Conservation (phyloP, 1,140 invertebrate species). For the Drosophila arawakana region DNA sequence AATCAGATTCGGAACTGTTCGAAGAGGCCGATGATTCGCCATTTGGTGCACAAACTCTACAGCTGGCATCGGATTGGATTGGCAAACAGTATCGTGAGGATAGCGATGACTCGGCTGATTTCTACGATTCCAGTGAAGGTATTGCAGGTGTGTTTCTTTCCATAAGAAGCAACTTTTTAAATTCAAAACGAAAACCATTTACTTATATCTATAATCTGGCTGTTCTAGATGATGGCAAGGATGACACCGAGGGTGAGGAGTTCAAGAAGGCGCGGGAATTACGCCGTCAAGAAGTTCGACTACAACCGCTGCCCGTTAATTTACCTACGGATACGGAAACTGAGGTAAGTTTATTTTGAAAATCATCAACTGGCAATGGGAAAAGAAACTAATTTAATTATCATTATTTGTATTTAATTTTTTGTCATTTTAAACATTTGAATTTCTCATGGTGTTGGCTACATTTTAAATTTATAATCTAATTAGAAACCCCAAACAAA, state of each 20-base stretch:
- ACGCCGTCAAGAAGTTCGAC: constrained; percentile 88
- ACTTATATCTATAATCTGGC: neutral
- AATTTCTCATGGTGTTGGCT: constrained; percentile 72
- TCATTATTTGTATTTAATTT: constrained; percentile 70
- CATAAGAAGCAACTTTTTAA: constrained; percentile 3
- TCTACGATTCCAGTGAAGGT: constrained; percentile 83
- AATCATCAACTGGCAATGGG: constrained; percentile 43
- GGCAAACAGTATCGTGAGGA: constrained; percentile 83
- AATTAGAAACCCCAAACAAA: constrained; percentile 50
- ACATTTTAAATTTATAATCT: constrained; percentile 18
- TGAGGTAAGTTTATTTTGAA: constrained; percentile 86
- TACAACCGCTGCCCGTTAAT: constrained; percentile 87
- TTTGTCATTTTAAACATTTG: constrained; percentile 37
- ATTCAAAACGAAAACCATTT: neutral
- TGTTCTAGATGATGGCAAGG: constrained; percentile 86
- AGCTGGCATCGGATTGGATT: constrained; percentile 84
- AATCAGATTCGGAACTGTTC: constrained; percentile 80
- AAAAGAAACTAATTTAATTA: constrained; percentile 63
- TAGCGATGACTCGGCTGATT: constrained; percentile 79
- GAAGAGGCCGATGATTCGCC: constrained; percentile 84
- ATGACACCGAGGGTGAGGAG: constrained; percentile 91
- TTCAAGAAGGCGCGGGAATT: constrained; percentile 87
- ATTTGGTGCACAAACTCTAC: constrained; percentile 82
- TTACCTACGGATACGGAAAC: constrained; percentile 90
- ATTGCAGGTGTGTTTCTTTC: constrained; percentile 64